Conservation (phyloP, 2,888 invertebrate genomes). For the Hypsopygia costalis region DNA sequence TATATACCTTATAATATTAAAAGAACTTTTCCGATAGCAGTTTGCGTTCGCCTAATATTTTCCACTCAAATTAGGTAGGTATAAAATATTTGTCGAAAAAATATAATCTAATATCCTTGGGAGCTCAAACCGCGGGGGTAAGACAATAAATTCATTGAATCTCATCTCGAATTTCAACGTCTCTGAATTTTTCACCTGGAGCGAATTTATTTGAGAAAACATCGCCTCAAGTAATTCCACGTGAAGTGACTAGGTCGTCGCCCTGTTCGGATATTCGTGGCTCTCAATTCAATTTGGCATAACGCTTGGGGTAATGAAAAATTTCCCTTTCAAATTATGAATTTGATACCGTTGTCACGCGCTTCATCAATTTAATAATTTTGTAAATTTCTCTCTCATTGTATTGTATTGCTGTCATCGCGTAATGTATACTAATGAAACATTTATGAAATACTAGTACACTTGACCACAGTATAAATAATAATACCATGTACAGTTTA, state of each 20-base stretch:
- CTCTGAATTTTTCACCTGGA: constrained; percentile 16
- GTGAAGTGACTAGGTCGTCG: constrained; percentile 19
- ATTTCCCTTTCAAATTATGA: constrained; percentile 68
- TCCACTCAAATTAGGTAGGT: constrained; percentile 7
- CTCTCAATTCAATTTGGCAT: constrained; percentile 63
- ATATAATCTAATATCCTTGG: constrained; percentile 4
- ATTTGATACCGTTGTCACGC: constrained; percentile 63
- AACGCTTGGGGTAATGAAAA: constrained; percentile 62
- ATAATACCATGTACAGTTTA: too few relatives aligned
- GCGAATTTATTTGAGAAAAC: constrained; percentile 24
- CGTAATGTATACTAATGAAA: constrained; percentile 32
- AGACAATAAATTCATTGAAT: constrained; percentile 21
- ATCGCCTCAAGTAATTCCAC: constrained; percentile 19
- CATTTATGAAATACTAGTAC: too few relatives aligned
- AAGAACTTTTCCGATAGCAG: constrained; percentile 2
- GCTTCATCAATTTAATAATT: constrained; percentile 65
- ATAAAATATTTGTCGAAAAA: constrained; percentile 7
- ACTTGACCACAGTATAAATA: too few relatives aligned
- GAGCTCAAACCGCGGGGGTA: constrained; percentile 8
- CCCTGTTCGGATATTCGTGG: constrained; percentile 38
- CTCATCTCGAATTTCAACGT: constrained; percentile 20
- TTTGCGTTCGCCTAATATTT: constrained; percentile 10
- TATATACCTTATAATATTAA: too few relatives aligned
- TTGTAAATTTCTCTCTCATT: constrained; percentile 42
- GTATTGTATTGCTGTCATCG: constrained; percentile 31